Percentiles rank a stretch among this genome's conserved stretches.
Conservation (phyloP, 2,888 invertebrate genomes). For the Agrilus cyanescens region DNA sequence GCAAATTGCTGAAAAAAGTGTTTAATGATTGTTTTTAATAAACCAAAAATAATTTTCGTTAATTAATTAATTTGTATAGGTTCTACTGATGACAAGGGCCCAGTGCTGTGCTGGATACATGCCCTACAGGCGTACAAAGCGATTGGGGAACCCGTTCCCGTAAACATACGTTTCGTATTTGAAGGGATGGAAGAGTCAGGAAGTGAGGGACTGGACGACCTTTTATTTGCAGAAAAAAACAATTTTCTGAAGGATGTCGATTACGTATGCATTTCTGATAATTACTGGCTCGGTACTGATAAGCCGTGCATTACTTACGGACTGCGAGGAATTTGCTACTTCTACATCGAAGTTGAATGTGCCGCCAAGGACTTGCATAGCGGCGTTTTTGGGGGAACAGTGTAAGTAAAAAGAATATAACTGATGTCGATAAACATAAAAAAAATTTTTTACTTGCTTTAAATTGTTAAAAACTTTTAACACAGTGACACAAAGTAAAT, state of each 20-base stretch:
- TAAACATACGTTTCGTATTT: conserved; percentile 79
- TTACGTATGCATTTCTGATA: conserved; percentile 95
- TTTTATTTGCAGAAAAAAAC: conserved; percentile 59
- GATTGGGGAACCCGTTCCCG: conserved; percentile 46
- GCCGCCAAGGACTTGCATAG: conserved; percentile 90
- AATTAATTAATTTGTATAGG: conserved; percentile 6
- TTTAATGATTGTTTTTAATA: too few relatives aligned
- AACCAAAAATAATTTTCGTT: too few relatives aligned
- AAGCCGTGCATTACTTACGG: conserved; percentile 97
- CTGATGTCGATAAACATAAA: not conserved
- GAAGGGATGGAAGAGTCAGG: conserved; percentile 99
- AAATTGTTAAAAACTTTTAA: too few relatives aligned
- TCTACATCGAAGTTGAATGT: conserved; percentile 76
- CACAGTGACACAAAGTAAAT: too few relatives aligned
- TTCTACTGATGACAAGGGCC: conserved; percentile 82
- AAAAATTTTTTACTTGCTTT: too few relatives aligned
- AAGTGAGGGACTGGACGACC: conserved; percentile 86
- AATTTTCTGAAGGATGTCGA: conserved; percentile 76
- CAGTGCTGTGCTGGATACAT: conserved; percentile 92
- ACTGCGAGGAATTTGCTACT: conserved; percentile 86
- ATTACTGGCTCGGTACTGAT: conserved; percentile 96
- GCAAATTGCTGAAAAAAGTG: too few relatives aligned
- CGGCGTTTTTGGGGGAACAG: conserved; percentile 89
- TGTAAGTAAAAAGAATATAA: conserved; percentile 44
- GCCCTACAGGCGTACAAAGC: conserved; percentile 80